A percentile compares a stretch with the other conserved stretches of the same genome.
phyloP scores from a whole-genome alignment of 2,113 vertebrate species.

The Burhinus oedicnemus region DNA sequence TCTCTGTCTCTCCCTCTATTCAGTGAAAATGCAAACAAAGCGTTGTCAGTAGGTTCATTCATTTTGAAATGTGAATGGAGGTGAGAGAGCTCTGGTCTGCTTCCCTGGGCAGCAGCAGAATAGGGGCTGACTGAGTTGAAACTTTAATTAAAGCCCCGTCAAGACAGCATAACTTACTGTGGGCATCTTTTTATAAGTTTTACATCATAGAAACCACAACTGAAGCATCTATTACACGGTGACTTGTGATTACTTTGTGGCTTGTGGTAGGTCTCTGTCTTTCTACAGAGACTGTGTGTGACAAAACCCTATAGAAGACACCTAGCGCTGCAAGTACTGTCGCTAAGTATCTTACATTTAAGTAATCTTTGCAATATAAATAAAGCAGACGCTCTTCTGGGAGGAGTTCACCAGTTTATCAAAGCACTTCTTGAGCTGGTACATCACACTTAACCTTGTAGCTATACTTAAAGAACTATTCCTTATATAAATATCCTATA shows the following conservation, averaged over 20 bases:
- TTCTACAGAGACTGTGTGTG: not conserved
- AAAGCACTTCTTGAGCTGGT: not conserved
- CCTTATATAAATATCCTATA: not conserved
- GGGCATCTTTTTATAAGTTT: not conserved
- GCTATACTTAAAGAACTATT: not conserved
- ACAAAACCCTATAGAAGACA: not conserved
- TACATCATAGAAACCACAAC: not conserved
- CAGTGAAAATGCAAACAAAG: not conserved
- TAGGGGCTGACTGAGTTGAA: not conserved
- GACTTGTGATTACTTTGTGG: not conserved
- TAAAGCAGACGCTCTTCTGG: not conserved
- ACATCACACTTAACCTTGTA: not conserved
- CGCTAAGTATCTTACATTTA: not conserved
- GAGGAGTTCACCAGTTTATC: not conserved
- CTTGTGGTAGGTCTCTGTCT: not conserved
- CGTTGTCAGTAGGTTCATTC: not conserved
- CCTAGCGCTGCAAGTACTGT: not conserved
- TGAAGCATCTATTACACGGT: not conserved
- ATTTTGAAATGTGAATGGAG: conserved; percentile 2
- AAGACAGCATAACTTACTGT: not conserved
- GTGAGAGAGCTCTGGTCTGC: not conserved
- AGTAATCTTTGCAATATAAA: not conserved
- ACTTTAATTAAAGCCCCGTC: not conserved
- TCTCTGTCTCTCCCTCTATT: not conserved
- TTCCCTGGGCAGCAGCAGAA: not conserved